Evolutionary conservation across 2,113 vertebrate genomes (phyloP).

Genomic region (Urocitellus parryii): DNA sequence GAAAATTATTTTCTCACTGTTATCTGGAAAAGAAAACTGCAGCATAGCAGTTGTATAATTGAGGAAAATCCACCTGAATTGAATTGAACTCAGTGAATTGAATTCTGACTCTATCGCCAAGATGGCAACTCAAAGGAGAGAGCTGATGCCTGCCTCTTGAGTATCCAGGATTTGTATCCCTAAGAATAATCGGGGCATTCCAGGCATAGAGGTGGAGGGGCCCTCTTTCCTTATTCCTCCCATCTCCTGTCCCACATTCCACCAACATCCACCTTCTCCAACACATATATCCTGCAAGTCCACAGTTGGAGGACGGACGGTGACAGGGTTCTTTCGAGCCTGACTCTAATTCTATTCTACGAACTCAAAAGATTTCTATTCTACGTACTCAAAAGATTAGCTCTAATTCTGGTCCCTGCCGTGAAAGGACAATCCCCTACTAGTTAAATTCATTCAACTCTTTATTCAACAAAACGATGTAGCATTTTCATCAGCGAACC

Average conservation of each 20-base stretch:
- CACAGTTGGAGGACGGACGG: background rate
- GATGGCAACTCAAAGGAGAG: background rate
- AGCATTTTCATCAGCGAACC: constrained; percentile 55
- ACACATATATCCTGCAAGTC: background rate
- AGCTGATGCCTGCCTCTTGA: background rate
- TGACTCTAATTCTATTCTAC: constrained; percentile 26
- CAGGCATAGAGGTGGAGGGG: background rate
- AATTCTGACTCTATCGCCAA: background rate
- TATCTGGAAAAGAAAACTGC: background rate
- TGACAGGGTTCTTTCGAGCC: background rate
- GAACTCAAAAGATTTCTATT: constrained; percentile 44
- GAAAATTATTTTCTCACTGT: background rate
- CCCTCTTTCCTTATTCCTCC: background rate
- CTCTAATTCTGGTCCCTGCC: constrained; percentile 41
- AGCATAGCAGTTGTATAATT: background rate
- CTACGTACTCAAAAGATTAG: background rate
- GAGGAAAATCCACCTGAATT: background rate
- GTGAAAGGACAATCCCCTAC: constrained; percentile 52
- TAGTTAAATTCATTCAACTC: constrained; percentile 56
- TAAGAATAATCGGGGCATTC: background rate
- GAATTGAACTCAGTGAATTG: constrained; percentile 9
- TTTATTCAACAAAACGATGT: constrained; percentile 58
- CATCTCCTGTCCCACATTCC: background rate
- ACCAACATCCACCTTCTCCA: background rate
- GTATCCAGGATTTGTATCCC: background rate